These are phyloP conservation scores for Arizona elegans DNA, from an alignment of 2,113 vertebrate species.

Conservation along the genomic window DNA sequence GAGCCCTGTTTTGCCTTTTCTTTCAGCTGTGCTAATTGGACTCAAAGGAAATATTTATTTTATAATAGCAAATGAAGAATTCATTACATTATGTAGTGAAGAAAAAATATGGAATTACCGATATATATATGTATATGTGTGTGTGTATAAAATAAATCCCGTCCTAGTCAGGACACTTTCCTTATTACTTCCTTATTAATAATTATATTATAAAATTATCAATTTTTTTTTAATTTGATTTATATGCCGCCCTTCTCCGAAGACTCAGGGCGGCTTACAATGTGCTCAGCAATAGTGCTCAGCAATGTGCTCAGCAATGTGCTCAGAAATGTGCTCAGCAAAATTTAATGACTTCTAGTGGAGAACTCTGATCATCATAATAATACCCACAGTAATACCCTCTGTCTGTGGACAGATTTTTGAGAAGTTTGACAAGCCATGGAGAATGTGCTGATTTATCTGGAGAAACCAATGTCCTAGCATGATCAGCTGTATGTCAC, in stretches of 20 bases:
- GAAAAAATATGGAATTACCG: slow-evolving; percentile 55
- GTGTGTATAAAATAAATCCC: background rate
- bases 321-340: no score
- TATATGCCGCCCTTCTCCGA: no score
- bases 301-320: no score
- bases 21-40: slow-evolving; percentile 79
- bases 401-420: background rate
- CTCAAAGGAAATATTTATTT: slow-evolving; percentile 82
- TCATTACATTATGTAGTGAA: slow-evolving; percentile 68
- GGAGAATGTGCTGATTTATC: no score
- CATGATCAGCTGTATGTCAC: no score
- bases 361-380: slow-evolving; percentile 23
- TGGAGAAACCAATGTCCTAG: no score
- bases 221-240: no score
- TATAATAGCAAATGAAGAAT: slow-evolving; percentile 77
- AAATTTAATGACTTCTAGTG: slow-evolving; percentile 36
- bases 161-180: slow-evolving; percentile 51
- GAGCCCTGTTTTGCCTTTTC: slow-evolving; percentile 73
- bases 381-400: background rate
- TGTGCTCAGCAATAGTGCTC: no score
- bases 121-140: background rate
- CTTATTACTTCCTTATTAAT: slow-evolving; percentile 53
- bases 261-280: no score
- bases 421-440: background rate
- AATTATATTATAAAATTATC: slow-evolving; percentile 62